A percentile compares a stretch with the other conserved stretches of the same genome.
Conservation (phyloP, 1,140 invertebrate species). For the Dinoponera quadriceps region DNA sequence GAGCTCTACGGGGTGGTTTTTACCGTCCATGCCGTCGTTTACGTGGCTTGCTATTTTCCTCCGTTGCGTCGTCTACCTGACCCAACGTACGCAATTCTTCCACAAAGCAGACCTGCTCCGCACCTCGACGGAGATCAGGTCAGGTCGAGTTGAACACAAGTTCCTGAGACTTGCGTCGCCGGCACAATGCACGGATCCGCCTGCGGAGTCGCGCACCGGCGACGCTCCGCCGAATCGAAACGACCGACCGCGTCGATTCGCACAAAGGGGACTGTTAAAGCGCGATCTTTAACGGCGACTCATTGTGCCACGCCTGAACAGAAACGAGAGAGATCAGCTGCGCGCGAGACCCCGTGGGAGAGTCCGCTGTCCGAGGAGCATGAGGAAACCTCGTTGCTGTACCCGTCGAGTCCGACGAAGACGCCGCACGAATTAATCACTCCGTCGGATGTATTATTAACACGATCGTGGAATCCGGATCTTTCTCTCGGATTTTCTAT, state of each 20-base stretch:
- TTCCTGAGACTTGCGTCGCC: slow-evolving; percentile 33
- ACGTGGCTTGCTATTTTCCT: slow-evolving; percentile 19
- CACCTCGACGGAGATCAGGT: slow-evolving; percentile 32
- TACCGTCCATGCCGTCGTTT: not conserved
- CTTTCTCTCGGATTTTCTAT: too few species aligned
- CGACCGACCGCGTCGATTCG: not conserved
- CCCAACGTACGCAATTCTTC: not conserved
- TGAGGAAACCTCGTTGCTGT: too few species aligned
- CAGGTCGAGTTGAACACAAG: not conserved
- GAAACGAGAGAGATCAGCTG: slow-evolving; percentile 63
- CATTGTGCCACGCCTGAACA: slow-evolving; percentile 43
- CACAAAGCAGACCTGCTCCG: slow-evolving; percentile 54
- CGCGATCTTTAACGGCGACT: slow-evolving; percentile 28
- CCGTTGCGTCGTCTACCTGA: slow-evolving; percentile 32
- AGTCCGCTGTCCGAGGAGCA: slow-evolving; percentile 34
- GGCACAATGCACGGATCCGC: slow-evolving; percentile 42
- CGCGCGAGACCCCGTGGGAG: slow-evolving; percentile 34
- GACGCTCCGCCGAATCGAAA: slow-evolving; percentile 6
- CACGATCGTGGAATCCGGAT: not conserved
- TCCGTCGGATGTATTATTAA: not conserved
- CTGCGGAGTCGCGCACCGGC: not conserved
- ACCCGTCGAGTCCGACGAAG: too few species aligned
- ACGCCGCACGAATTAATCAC: too few species aligned
- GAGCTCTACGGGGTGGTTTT: not conserved
- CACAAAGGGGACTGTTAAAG: slow-evolving; percentile 47